Conservation (phyloP, 1,140 invertebrate species). For the Euborellia annulipes region DNA sequence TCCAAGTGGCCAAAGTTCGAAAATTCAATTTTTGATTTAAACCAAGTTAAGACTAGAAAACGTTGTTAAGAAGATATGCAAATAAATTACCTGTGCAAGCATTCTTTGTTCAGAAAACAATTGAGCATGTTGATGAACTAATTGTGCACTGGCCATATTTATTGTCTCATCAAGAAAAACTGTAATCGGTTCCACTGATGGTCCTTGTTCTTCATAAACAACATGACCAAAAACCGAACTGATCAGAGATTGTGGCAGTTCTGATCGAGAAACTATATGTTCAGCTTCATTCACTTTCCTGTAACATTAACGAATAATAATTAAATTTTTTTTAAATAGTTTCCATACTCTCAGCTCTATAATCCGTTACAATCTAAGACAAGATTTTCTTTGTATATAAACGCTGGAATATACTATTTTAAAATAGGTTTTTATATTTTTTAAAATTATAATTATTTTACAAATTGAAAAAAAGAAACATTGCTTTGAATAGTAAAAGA, state of each 20-base stretch:
- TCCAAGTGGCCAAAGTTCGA: no score
- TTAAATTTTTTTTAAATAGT: no score
- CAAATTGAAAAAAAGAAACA: no score
- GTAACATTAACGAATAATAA: slow-evolving; percentile 4
- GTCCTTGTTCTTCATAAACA: slow-evolving; percentile 33
- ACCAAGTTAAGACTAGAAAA: no score
- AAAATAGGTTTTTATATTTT: no score
- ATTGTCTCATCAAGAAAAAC: slow-evolving; percentile 36
- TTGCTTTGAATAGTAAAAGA: no score
- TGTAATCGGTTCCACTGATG: slow-evolving; percentile 32
- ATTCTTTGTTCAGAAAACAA: slow-evolving; percentile 26
- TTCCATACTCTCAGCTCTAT: no score
- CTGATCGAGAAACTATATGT: slow-evolving; percentile 30
- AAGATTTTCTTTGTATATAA: no score
- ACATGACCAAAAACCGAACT: slow-evolving; percentile 32
- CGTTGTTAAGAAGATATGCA: not conserved
- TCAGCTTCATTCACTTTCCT: slow-evolving; percentile 30
- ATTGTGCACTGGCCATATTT: slow-evolving; percentile 32
- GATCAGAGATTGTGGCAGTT: slow-evolving; percentile 33
- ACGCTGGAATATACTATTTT: no score
- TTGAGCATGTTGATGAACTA: slow-evolving; percentile 27
- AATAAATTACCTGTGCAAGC: slow-evolving; percentile 26
- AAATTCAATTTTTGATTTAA: no score
- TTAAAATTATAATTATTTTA: no score
- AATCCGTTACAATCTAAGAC: no score